phyloP scores from a whole-genome alignment of 2,888 invertebrate genomes.

The Galerucella calmariensis region DNA sequence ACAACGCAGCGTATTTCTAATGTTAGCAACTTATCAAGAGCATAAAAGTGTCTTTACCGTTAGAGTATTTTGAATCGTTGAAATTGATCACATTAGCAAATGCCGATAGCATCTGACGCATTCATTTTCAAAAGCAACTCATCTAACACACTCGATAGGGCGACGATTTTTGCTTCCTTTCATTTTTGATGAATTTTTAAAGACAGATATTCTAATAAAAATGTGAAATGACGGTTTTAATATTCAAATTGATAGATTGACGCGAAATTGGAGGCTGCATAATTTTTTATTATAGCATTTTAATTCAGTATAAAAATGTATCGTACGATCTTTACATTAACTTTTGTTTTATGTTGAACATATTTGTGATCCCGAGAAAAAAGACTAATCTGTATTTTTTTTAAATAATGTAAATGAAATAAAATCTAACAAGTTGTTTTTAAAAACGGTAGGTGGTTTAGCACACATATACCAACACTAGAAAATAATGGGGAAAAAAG shows the following conservation, averaged over 20 bases:
- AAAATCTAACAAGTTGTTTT: no score
- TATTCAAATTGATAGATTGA: not conserved
- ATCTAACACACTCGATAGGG: not conserved
- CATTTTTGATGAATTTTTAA: not conserved
- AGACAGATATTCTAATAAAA: not conserved
- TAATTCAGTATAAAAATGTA: no score
- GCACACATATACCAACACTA: no score
- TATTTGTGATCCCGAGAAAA: no score
- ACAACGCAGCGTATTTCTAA: slow-evolving; percentile 34
- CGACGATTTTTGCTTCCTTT: not conserved
- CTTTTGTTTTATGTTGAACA: no score
- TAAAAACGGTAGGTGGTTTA: no score
- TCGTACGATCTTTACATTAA: no score
- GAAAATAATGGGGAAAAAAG: no score
- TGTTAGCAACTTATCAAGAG: slow-evolving; percentile 47
- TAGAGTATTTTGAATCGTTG: slow-evolving; percentile 49
- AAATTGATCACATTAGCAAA: slow-evolving; percentile 56
- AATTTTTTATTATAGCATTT: no score
- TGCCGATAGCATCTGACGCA: slow-evolving; percentile 53
- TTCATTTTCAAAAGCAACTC: slow-evolving; percentile 38
- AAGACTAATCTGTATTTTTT: no score
- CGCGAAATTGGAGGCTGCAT: no score
- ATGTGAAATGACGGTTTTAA: not conserved
- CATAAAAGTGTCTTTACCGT: slow-evolving; percentile 51
- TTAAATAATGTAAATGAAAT: no score